Base-by-base conservation (phyloP, 2,888 invertebrate species). In the Malachius bipustulatus region DNA sequence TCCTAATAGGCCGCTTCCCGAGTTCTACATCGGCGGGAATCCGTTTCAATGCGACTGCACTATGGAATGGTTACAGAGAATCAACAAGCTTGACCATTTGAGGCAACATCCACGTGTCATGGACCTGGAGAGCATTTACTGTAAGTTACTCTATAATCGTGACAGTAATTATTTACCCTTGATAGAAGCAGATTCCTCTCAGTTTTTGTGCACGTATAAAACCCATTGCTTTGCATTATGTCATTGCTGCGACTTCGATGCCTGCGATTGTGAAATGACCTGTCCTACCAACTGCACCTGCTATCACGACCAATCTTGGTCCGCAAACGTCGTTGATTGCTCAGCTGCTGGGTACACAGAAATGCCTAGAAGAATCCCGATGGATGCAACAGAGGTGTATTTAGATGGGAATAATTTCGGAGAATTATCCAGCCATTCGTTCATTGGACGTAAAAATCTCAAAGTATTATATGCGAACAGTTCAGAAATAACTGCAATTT, bases 201-300 rank as follows among this genome's bases (percentile, higher is more conserved):
- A 90, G 63, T 91, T 93, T 65, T 71, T 91, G 50, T 93, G 91
- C 69, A 78, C 82, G 42, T 93, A 93, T 65, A 82, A 82, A 64
- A 82, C 84, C 26, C 89, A 91, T 62, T 94, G 94, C 66, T 91
- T 90, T 62, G 84, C 91, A 9, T 70, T 89, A 43, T 94, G 94
- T 57, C 88, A 89, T 59, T 94, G 94, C 67, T 94, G 94, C 65
- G 90, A 91, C 62, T 94, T 89, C 64, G 91, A 90, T 62, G 89
- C 89, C 34, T 94, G 94, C 67, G 94, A 94, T 66, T 94, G 94
- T 68, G 88, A 91, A 69, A 91, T 91, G 85, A 89, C 85, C 47
- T 94, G 94, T 60, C 94, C 94, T 31, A 74, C 73, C 30, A 88
- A 89, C 61, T 94, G 94, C 69, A 84, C 84, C 40, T 94, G 94